These are phyloP conservation scores for Phenganax marumi DNA, from an alignment of 92 coral and sea anemone species.

Conservation along the genomic window DNA sequence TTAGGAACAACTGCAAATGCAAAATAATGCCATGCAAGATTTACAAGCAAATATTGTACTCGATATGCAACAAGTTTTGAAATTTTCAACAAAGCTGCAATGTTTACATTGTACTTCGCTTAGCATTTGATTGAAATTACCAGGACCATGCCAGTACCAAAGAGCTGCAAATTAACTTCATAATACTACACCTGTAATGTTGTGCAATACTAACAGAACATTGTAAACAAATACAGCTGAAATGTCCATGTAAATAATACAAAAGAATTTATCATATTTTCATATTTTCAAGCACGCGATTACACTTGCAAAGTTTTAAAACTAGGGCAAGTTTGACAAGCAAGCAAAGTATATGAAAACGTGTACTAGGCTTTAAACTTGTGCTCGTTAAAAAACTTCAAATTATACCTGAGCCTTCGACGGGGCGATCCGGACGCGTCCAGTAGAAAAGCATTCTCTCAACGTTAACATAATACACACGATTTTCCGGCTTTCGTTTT, in stretches of 20 bases:
- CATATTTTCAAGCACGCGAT: background rate
- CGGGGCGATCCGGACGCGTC: slow-evolving; percentile 68
- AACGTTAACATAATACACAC: slow-evolving; percentile 80
- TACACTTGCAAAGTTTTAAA: background rate
- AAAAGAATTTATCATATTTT: background rate
- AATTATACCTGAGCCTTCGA: slow-evolving; percentile 75
- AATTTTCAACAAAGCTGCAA: too few species aligned
- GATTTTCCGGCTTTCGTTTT: slow-evolving; percentile 71
- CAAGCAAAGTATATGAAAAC: too few species aligned
- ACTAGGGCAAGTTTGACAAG: too few species aligned
- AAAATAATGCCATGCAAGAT: too few species aligned
- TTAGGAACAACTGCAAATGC: too few species aligned
- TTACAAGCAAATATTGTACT: too few species aligned
- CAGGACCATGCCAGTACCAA: too few species aligned
- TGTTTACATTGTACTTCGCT: too few species aligned
- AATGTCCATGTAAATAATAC: background rate
- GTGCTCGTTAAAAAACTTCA: too few species aligned
- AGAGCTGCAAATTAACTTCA: background rate
- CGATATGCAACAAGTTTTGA: too few species aligned
- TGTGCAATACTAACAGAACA: background rate
- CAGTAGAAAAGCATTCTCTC: slow-evolving; percentile 84
- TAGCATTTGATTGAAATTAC: too few species aligned
- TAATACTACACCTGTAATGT: background rate
- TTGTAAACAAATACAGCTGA: background rate
- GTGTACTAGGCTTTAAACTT: too few species aligned